Evolutionary conservation across 2,888 invertebrate genomes (phyloP), one percentile per base, ranked within the genome.

Genomic region (Diaphora mendica): DNA sequence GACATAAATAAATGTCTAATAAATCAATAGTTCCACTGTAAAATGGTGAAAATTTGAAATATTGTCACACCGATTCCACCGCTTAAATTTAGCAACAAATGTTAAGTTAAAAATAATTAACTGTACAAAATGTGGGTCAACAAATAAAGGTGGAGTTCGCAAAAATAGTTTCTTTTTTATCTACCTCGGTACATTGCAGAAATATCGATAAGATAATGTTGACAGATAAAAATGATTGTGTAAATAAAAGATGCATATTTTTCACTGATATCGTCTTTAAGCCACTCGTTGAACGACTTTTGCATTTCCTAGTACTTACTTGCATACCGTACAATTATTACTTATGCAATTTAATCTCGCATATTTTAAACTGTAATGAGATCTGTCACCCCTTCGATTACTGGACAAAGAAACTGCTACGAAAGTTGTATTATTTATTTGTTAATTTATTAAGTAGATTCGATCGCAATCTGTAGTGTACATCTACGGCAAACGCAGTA

Each of bases 171-270:
- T 91, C 85, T 72, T 74, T 88, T 93, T 70, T 94, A 95, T 95
- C 94, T 90, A 80, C 81, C 84, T 88, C 82, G 82, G 88, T 88
- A 91, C 90, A 88, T 91, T 94, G 94, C 94, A 95, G 94, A 94
- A 94, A 90, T 89, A 90, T 88, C 85, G 95, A 95, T 95, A 93
- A 95, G 95, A 95, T 94, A 93, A 86, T 85, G 83, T 77, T 85
- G 78, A 84, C 82, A 88, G 94, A 94, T 94, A 94, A 93, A 91
- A 86, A 86, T 84, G 87, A 86, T 89, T 90, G 92, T 91, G 92
- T 93, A 94, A 94, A 94, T 93, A 94, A 87, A 89, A 92, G 91
- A 93, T 95, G 95, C 95, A 94, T 92, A 93, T 92, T 93, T 90
- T 90, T 90, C 82, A 85, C 85, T 81, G 91, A 91, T 92, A 92